A percentile compares a stretch with the other conserved stretches of the same genome.
Conservation (phyloP, 2,888 invertebrate species). For the Chalcosyrphus nemorum region DNA sequence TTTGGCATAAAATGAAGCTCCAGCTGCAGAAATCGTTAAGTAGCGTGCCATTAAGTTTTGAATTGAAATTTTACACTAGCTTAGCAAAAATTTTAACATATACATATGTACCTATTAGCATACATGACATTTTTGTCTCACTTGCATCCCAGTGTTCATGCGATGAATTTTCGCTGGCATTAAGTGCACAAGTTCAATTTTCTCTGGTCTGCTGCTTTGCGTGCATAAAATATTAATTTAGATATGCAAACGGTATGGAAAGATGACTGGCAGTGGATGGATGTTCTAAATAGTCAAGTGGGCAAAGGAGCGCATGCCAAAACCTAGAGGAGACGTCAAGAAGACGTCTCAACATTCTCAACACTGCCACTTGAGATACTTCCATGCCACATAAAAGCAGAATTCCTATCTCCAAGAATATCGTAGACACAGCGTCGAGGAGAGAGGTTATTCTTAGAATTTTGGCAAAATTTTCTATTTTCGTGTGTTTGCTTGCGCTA, state of each 20-base stretch:
- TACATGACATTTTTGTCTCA: not conserved
- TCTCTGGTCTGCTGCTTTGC: not conserved
- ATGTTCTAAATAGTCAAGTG: constrained; percentile 38
- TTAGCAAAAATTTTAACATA: not conserved
- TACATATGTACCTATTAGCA: not conserved
- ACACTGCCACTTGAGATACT: constrained; percentile 52
- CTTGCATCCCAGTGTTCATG: not conserved
- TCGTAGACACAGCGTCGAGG: constrained; percentile 45
- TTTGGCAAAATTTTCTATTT: constrained; percentile 45
- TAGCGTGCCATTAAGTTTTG: no score
- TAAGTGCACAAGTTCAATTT: not conserved
- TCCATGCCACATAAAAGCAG: constrained; percentile 26
- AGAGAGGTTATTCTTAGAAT: constrained; percentile 52
- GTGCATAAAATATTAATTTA: constrained; percentile 1
- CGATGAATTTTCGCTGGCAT: not conserved
- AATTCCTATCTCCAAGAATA: constrained; percentile 8
- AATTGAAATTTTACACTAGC: no score
- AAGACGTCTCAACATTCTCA: constrained; percentile 6
- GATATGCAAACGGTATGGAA: not conserved
- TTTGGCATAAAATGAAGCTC: no score
- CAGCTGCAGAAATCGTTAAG: no score
- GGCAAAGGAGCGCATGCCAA: constrained; percentile 30
- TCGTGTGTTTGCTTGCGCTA: not conserved
- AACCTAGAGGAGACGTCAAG: constrained; percentile 18
- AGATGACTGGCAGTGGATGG: constrained; percentile 17